A percentile compares a stretch with the other conserved stretches of the same genome.
phyloP scores from a whole-genome alignment of 2,888 invertebrate species.

The Tenthredo distinguenda region DNA sequence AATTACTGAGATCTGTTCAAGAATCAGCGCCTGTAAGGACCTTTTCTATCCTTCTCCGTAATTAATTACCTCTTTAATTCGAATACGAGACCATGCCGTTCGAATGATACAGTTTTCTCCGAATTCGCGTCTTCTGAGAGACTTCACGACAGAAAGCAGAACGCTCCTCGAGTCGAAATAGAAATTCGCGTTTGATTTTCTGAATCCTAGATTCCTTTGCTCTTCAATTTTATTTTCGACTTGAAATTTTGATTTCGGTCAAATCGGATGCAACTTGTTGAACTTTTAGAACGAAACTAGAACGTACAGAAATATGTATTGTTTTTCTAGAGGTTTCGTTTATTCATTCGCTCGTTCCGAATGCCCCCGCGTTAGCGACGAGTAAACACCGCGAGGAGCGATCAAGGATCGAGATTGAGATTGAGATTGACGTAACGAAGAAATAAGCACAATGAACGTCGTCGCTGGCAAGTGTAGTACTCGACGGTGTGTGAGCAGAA shows the following conservation, averaged over 20 bases:
- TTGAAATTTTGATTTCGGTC: too few relatives aligned
- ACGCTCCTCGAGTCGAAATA: too few relatives aligned
- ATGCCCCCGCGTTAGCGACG: background rate
- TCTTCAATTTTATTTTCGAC: too few relatives aligned
- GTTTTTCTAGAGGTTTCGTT: background rate
- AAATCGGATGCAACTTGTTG: too few relatives aligned
- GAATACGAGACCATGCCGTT: too few relatives aligned
- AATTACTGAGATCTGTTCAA: background rate
- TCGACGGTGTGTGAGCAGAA: conserved; percentile 7
- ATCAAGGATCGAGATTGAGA: background rate
- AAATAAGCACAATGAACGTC: conserved; percentile 8
- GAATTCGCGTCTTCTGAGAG: too few relatives aligned
- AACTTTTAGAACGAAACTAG: background rate
- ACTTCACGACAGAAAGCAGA: too few relatives aligned
- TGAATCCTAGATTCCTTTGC: too few relatives aligned
- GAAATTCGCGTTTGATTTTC: too few relatives aligned
- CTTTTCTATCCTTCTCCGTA: too few relatives aligned
- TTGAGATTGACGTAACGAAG: conserved; percentile 32
- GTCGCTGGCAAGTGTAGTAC: conserved; percentile 10
- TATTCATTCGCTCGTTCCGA: background rate
- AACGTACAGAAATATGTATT: background rate
- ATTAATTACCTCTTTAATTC: too few relatives aligned
- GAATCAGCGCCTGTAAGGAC: background rate
- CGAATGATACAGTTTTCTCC: too few relatives aligned
- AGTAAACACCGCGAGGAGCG: background rate